Conservation (phyloP, 2,888 invertebrate species). For the Chymomyza caudatula region DNA sequence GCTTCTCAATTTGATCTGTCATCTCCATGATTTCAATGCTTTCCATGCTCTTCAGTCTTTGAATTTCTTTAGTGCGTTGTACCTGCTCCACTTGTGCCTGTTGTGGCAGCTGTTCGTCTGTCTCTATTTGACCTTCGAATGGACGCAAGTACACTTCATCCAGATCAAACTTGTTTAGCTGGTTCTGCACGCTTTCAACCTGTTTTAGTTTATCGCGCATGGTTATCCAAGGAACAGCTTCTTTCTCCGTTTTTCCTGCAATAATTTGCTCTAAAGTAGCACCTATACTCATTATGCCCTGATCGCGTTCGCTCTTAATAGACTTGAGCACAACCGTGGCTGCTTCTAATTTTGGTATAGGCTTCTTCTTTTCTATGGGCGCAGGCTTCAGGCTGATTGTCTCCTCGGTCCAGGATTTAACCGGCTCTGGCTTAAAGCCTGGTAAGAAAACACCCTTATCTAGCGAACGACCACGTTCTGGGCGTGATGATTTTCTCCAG, state of each 20-base stretch:
- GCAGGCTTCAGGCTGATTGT: constrained; percentile 81
- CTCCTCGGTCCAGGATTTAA: constrained; percentile 83
- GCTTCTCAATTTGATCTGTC: constrained; percentile 76
- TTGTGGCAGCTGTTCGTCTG: constrained; percentile 58
- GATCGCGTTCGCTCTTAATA: constrained; percentile 79
- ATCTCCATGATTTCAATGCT: constrained; percentile 77
- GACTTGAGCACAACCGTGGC: constrained; percentile 79
- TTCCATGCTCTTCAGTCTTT: constrained; percentile 76
- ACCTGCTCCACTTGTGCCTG: constrained; percentile 74
- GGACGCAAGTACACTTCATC: constrained; percentile 78
- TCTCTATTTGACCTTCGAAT: constrained; percentile 58
- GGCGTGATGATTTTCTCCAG: constrained; percentile 76
- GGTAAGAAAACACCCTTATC: constrained; percentile 77
- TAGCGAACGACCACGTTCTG: constrained; percentile 78
- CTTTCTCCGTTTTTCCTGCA: constrained; percentile 75
- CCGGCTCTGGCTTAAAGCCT: constrained; percentile 76
- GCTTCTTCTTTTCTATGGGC: constrained; percentile 79
- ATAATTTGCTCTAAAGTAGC: constrained; percentile 76
- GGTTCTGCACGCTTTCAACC: constrained; percentile 77
- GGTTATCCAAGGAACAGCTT: constrained; percentile 76
- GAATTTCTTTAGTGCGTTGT: constrained; percentile 76
- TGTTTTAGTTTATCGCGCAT: constrained; percentile 76
- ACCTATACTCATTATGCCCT: constrained; percentile 75
- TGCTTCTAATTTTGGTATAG: constrained; percentile 79
- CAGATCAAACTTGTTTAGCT: constrained; percentile 75